These are phyloP conservation scores for Drosophila aldrichi DNA, from an alignment of 2,888 invertebrate genomes.

Conservation along the genomic window DNA sequence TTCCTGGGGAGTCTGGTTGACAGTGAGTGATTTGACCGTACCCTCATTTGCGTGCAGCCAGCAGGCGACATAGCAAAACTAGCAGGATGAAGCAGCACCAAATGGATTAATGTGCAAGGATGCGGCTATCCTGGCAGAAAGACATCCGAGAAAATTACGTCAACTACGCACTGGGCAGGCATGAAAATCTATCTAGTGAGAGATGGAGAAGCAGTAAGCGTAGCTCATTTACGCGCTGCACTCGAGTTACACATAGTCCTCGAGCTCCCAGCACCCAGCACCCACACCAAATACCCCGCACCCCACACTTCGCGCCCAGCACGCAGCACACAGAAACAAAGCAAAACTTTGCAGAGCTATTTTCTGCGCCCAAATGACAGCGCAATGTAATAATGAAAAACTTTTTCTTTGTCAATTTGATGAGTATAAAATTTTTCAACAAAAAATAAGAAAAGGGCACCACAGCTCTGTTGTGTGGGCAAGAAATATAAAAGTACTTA, in stretches of 20 bases:
- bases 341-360: slow-evolving; percentile 74
- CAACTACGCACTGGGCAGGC: slow-evolving; percentile 63
- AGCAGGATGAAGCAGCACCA: slow-evolving; percentile 42
- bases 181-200: slow-evolving; percentile 41
- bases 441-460: slow-evolving; percentile 29
- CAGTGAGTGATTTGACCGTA: slow-evolving; percentile 84
- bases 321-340: slow-evolving; percentile 24
- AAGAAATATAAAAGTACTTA: slow-evolving; percentile 55
- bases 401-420: slow-evolving; percentile 84
- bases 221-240: slow-evolving; percentile 72
- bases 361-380: slow-evolving; percentile 82
- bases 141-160: slow-evolving; percentile 66
- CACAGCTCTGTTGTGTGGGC: slow-evolving; percentile 24
- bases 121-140: slow-evolving; percentile 58
- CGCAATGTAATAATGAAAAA: slow-evolving; percentile 84
- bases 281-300: slow-evolving; percentile 39
- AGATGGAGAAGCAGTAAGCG: slow-evolving; percentile 24
- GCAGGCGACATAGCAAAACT: slow-evolving; percentile 17
- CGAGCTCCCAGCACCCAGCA: slow-evolving; percentile 22
- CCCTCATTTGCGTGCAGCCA: slow-evolving; percentile 80
- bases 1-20: slow-evolving; percentile 75
- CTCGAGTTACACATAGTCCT: slow-evolving; percentile 66
- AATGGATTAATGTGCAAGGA: slow-evolving; percentile 76
- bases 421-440: slow-evolving; percentile 79
- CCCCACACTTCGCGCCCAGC: neutral